Base-by-base conservation (phyloP, 2,797 vertebrate genomes). In the Lepilemur ruficaudatus region DNA sequence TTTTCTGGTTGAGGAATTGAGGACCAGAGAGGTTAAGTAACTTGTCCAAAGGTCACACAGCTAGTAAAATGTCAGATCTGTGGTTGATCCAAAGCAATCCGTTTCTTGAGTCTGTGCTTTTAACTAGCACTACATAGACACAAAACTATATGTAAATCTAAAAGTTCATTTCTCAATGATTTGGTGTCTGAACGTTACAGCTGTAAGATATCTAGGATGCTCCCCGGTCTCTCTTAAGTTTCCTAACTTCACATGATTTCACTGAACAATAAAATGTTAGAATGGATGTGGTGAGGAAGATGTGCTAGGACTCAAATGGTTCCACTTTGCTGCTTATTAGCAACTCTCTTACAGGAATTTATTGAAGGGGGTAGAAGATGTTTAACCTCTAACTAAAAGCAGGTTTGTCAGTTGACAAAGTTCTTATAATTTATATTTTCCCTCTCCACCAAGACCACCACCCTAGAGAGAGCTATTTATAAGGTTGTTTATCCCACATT, bases 401-500 rank as follows among this genome's bases (percentile, higher is more conserved):
- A 95, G 84, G 80, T 93, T 96, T 95, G 72, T 88, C 88, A 85
- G 75, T 52, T 92, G 67, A 86, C 88, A 86, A 92, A 28, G 22
- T 82, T 94, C 75, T 94, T 93, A 32, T 69, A 91, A 90, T 96
- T 87, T 94, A 73, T 93, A 88, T 57, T 93, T 95, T 95, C 65
- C 76, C 22, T 69, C 76, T 65, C 50, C 79, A 75, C 86, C 82
- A 81, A 86, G 61, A 86, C 89, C 13, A 15, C 67, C 93, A 93
- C 81, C 78, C 75, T 52, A 95, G 73, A 95, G 72, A 93, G 43
- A 93, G 86, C 78, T 93, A 97, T 94, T 96, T 92, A 92, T 93
- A 92, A 95, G 50, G 30, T 43, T 96, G 90, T 90, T 96, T 94
- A 80, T 92, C 38, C 55, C 84, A 90, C 12, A 32, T 93, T 93